A percentile compares a stretch with the other conserved stretches of the same genome.
Conservation (phyloP, 2,888 invertebrate species). For the Rosalia funebris region DNA sequence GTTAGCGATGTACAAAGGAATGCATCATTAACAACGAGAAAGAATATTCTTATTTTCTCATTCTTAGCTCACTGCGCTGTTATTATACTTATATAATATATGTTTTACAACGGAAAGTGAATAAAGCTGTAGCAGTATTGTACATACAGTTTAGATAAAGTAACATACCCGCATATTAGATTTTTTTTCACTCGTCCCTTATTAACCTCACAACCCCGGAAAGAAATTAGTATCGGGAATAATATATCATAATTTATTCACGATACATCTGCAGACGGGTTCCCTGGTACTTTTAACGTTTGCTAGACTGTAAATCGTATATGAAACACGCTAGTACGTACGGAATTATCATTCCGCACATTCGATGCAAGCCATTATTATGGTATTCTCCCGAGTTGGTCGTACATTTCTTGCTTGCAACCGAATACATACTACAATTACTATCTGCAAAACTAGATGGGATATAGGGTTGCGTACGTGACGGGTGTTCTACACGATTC, state of each 20-base stretch:
- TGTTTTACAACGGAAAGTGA: too few relatives aligned
- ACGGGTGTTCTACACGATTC: slow-evolving; percentile 42
- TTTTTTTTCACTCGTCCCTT: background rate
- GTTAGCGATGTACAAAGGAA: too few relatives aligned
- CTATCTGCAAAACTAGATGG: slow-evolving; percentile 20
- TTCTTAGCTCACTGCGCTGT: too few relatives aligned
- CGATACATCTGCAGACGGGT: background rate
- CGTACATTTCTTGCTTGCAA: slow-evolving; percentile 17
- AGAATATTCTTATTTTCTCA: too few relatives aligned
- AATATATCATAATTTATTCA: background rate
- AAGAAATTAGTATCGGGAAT: background rate
- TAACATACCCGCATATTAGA: background rate
- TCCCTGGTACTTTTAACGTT: background rate
- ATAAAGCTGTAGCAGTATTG: too few relatives aligned
- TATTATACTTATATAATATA: too few relatives aligned
- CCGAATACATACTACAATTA: slow-evolving; percentile 25
- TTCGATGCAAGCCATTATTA: background rate
- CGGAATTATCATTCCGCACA: background rate
- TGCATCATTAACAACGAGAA: too few relatives aligned
- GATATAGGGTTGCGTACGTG: slow-evolving; percentile 41
- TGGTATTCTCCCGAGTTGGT: background rate
- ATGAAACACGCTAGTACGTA: background rate
- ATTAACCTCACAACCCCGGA: slow-evolving; percentile 2
- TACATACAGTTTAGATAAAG: too few relatives aligned
- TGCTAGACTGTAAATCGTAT: background rate